Base-by-base conservation (phyloP, 2,113 vertebrate genomes). In the Limnothrissa miodon region DNA sequence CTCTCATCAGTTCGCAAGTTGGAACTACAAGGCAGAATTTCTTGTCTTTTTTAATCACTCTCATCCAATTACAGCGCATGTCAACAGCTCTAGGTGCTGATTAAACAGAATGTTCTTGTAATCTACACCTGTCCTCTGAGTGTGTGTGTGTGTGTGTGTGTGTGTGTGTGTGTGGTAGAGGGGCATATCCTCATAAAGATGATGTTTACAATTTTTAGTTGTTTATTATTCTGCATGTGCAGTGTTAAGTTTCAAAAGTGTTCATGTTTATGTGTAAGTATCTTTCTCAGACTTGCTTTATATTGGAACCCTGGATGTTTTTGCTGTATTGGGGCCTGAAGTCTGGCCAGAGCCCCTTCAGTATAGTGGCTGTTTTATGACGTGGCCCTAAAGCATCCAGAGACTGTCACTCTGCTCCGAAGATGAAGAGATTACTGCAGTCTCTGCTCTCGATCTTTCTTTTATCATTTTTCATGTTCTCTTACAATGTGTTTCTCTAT, bases 41-140 rank as follows among this genome's bases (percentile, higher is more conserved):
- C 66, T 74, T 11, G n/a, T n/a, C n/a, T n/a, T 5, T 36, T 11
- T 74, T 39, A 74, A 33, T 17, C 3, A 74, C 66, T 74, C 66
- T n/a, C 8, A 2, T 36, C 29, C 29, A 74, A 74, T 74, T 74
- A 74, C 66, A 17, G 66, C 10, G 9, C 33, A 36, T 11, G 33
- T 29, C 59, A 66, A 66, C n/a, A 66, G 59, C 59, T 66, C 59
- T 25, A 66, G 59, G 29, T 74, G 66, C 66, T 70, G 66, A 74
- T 36, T 33, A 36, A 74, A 74, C 66, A 19, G 29, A 74, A 29
- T 74, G 15, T 74, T 74, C 66, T 13, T 33, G 59, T 66, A 29
- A 66, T 66, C 59, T 66, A 66, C 59, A 66, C 29, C 59, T 66
- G 25, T 25, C 4, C 15, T n/a, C 21, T 59, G 56, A n/a, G 56